Evolutionary conservation across 2,888 invertebrate species (phyloP).

Genomic region (Disparrhopalites patrizii): DNA sequence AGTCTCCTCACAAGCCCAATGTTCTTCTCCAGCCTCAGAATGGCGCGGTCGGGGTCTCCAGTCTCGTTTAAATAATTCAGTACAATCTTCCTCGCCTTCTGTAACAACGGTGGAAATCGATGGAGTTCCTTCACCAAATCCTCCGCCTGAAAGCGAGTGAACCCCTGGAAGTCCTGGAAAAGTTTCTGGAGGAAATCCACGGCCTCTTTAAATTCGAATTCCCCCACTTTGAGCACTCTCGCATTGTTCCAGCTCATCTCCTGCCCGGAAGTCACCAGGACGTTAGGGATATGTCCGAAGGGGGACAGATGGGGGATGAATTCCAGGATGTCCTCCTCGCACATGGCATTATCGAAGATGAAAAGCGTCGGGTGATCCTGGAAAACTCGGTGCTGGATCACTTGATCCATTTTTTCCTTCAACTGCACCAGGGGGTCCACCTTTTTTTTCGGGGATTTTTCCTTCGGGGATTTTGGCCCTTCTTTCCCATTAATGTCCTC

Average conservation of each 20-base stretch:
- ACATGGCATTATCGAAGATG: conserved; percentile 17
- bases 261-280: conserved; percentile 10
- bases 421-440: neutral
- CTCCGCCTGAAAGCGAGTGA: conserved; percentile 17
- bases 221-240: conserved; percentile 1
- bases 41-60: conserved; percentile 15
- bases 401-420: neutral
- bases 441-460: neutral
- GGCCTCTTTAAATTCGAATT: conserved; percentile 18
- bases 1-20: conserved; percentile 19
- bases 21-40: conserved; percentile 18
- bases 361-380: conserved; percentile 14
- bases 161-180: conserved; percentile 11
- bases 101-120: conserved; percentile 18
- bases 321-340: conserved; percentile 16
- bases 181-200: conserved; percentile 10
- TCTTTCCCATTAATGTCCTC: neutral
- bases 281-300: conserved; percentile 14
- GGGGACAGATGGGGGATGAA: conserved; percentile 18
- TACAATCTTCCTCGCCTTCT: conserved; percentile 18
- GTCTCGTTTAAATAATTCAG: neutral
- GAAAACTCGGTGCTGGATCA: conserved; percentile 6
- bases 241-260: conserved; percentile 20
- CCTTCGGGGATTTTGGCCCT: neutral
- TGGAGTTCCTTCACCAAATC: conserved; percentile 20